These are phyloP conservation scores for Melanotaenia boesemani DNA, from an alignment of 2,797 vertebrate genomes.

Conservation along the genomic window DNA sequence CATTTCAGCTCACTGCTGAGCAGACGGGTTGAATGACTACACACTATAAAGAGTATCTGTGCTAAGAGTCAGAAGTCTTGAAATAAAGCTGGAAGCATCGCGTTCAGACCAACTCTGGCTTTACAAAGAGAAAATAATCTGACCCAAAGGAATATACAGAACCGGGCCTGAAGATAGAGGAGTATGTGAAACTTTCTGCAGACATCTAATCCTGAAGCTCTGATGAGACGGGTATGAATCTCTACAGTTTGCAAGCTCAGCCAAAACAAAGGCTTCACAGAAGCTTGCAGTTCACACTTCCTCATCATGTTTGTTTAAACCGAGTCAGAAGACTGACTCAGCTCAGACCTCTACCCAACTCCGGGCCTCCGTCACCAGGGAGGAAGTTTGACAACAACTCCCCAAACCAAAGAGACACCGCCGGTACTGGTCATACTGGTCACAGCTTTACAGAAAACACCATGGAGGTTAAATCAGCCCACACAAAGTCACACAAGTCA, in stretches of 20 bases:
- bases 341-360: no score
- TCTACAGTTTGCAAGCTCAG: no score
- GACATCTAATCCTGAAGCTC: not conserved
- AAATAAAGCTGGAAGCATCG: slow-evolving; percentile 3
- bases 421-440: no score
- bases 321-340: no score
- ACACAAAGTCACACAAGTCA: slow-evolving; percentile 3
- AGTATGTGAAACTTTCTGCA: slow-evolving; percentile 1
- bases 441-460: slow-evolving; percentile 4
- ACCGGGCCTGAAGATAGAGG: not conserved
- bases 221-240: no score
- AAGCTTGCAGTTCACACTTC: slow-evolving; percentile 20
- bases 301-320: slow-evolving; percentile 2
- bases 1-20: slow-evolving; percentile 6
- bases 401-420: no score
- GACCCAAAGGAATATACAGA: not conserved
- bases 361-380: no score
- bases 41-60: slow-evolving; percentile 10
- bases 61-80: not conserved
- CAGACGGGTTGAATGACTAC: slow-evolving; percentile 15
- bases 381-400: no score
- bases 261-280: no score
- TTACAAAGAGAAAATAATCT: slow-evolving; percentile 12
- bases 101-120: not conserved
- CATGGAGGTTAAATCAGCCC: not conserved